These are phyloP conservation scores for Lithobius niger DNA, from an alignment of 1,140 invertebrate species.

Conservation along the genomic window DNA sequence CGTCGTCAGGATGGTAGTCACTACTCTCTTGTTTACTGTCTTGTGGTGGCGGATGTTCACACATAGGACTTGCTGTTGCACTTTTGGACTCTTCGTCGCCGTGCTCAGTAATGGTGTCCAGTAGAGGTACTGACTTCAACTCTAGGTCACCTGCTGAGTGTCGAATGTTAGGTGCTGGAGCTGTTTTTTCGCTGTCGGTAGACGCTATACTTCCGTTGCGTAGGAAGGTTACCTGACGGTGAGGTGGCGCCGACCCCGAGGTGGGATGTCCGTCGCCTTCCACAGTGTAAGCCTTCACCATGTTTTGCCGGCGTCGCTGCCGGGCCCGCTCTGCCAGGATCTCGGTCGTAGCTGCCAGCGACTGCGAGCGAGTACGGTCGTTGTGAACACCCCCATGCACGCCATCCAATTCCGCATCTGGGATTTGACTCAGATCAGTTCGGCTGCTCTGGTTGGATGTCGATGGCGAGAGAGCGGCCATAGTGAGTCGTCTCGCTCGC, in stretches of 20 bases:
- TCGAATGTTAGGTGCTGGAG: background rate
- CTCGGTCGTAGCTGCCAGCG: background rate
- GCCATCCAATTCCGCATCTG: constrained; percentile 14
- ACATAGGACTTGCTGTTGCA: too few relatives aligned
- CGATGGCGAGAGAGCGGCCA: constrained; percentile 19
- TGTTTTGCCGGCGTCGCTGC: constrained; percentile 1
- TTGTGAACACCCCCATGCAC: constrained; percentile 7
- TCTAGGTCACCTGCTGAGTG: constrained; percentile 7
- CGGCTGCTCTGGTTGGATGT: constrained; percentile 12
- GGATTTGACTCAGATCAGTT: constrained; percentile 10
- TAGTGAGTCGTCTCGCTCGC: constrained; percentile 25
- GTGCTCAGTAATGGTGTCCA: background rate
- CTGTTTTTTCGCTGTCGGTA: background rate
- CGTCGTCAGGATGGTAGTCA: background rate
- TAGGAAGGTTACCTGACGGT: background rate
- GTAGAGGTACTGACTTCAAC: background rate
- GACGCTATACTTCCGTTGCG: background rate
- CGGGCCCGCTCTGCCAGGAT: constrained; percentile 9
- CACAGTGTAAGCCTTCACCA: background rate
- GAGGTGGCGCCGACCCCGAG: background rate
- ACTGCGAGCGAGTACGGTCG: constrained; percentile 6
- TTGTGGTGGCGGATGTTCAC: too few relatives aligned
- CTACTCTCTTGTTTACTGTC: background rate
- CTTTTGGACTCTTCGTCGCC: background rate
- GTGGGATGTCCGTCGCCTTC: background rate